Evolutionary conservation across 2,888 invertebrate genomes (phyloP), one percentile per base, ranked within the genome.

Genomic region (Heliconius ethilla): DNA sequence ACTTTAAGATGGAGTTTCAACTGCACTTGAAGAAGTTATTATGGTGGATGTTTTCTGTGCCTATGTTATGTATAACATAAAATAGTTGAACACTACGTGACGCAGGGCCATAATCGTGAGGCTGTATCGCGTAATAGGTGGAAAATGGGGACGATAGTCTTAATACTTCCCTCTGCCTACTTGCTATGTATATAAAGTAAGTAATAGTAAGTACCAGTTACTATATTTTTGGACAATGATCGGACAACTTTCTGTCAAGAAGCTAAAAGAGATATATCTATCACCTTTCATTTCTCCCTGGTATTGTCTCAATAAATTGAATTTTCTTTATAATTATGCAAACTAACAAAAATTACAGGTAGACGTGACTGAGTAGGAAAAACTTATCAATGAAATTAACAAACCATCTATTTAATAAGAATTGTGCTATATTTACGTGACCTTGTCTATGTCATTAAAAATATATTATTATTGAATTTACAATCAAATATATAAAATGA

Each of bases 1-100:
- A 70, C 29, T 59, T 72, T 37, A 55, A 59, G 37, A 72, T 37
- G 72, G 15, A 72, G 33, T 59, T 72, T 55, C 33, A 37, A 33
- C 15, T 72, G 9, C 25, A 25, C 59, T 18, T 33, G n/a, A 13
- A 59, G 18, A 69, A 45, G 69, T 69, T 69, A 69, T 69, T 69
- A 25, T 25, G 69, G 69, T 45, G 40, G 25, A 45, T 69, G 27
- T 69, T 69, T 69, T 25, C 69, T 69, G n/a, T 69, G 11, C 9
- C 9, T 22, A 37, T 22, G 22, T 55, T 55, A 18, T 55, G 22
- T 22, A 55, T 55, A n/a, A 1, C 22, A 55, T 55, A 55, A 55
- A 55, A 55, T 51, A 51, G 6, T 51, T 51, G 45, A 51, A 18
- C 18, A 2, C 45, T 2, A 18, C 15, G 45, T 51, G 51, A 18